Evolutionary conservation across 2,888 invertebrate species (phyloP), one percentile per base, ranked within the genome.

Genomic region (Lobophora halterata): DNA sequence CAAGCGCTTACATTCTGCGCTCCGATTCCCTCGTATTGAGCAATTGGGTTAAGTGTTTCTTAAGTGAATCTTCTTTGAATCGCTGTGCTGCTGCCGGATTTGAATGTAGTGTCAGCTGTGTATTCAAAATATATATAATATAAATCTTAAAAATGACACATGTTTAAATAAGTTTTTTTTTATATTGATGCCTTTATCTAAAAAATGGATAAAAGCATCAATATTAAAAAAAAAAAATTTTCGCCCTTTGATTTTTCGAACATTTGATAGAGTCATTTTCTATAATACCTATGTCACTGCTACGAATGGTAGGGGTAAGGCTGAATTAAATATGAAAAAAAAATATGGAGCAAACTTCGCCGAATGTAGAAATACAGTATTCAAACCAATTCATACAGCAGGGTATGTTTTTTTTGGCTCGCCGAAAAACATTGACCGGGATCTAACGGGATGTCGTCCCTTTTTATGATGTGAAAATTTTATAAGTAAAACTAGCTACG

Each of bases 391-490:
- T n/a, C n/a, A n/a, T n/a, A n/a, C 7, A 26, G 39, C 35, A 43
- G 14, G 29, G 25, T 35, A 38, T 38, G 42, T 9, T 23, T 36
- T 36, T 34, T 41, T 53, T 49, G 43, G 20, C 52, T 47, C 31
- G 5, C 14, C 17, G 25, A 37, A 37, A 34, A 47, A 36, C 17
- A 43, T 27, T 55, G 52, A 46, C 46, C 40, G 39, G 29, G 38
- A 43, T 48, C 31, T 48, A 48, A 33, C 34, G 20, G 38, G 38
- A 30, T 43, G 46, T 44, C 35, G 32, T 27, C 29, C 26, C 33
- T 42, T 50, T 37, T 18, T 31, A 28, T 21, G 23, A 26, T 18
- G 45, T 57, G 58, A 61, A 61, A 61, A 55, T 58, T 59, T 52
- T 42, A 56, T 46, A 37, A 51, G 21, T 14, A 32, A 35, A 42